Evolutionary conservation across 2,113 vertebrate species (phyloP).

Genomic region (Uria aalge): DNA sequence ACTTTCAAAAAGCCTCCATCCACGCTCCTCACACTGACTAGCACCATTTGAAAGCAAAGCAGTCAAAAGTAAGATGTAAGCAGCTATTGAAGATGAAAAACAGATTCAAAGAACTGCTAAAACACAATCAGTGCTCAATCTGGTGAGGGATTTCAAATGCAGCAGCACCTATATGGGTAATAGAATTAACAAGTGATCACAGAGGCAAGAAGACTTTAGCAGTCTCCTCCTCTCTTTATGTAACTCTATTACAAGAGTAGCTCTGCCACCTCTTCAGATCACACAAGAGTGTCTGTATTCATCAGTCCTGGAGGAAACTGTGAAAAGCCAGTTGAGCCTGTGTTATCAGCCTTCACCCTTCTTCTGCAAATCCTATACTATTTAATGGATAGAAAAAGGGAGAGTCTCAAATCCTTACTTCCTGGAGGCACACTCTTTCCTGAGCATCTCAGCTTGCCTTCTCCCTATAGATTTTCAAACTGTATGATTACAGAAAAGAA

Average conservation of each 20-base stretch:
- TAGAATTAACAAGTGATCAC: conserved; percentile 32
- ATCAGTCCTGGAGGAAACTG: background rate
- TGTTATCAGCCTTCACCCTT: background rate
- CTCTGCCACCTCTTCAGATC: background rate
- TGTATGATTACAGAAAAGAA: background rate
- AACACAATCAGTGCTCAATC: conserved; percentile 36
- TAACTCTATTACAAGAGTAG: background rate
- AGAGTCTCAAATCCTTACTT: background rate
- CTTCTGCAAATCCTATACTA: background rate
- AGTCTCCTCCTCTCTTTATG: background rate
- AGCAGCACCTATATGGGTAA: conserved; percentile 3
- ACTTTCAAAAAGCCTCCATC: conserved; percentile 19
- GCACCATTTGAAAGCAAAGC: conserved; percentile 20
- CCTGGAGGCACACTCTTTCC: background rate
- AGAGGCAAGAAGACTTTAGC: background rate
- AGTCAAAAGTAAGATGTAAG: conserved; percentile 50
- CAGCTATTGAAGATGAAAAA: conserved; percentile 34
- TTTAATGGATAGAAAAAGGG: background rate
- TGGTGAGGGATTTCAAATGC: conserved; percentile 6
- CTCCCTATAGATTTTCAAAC: background rate
- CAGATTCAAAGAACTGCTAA: conserved; percentile 33
- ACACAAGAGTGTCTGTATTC: background rate
- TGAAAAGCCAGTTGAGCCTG: background rate
- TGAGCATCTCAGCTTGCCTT: background rate
- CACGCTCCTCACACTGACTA: conserved; percentile 3